Percentiles rank a stretch among this genome's conserved stretches.
Conservation (phyloP, 2,797 vertebrate genomes). For the Megaceryle alcyon region DNA sequence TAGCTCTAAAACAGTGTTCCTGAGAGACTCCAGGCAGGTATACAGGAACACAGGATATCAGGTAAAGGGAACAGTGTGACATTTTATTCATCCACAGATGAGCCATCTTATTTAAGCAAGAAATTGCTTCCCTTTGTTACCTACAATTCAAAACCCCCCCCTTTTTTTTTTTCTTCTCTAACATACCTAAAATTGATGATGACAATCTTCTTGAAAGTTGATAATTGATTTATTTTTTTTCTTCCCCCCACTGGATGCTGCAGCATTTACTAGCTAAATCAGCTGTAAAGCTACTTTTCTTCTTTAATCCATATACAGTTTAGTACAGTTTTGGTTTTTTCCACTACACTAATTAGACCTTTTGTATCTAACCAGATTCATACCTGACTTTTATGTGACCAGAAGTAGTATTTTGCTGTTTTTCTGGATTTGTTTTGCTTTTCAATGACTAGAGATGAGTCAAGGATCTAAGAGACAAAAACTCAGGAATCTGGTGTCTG, state of each 20-base stretch:
- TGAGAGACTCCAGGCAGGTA: not conserved
- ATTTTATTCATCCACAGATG: not conserved
- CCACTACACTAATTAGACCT: not conserved
- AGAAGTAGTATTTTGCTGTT: not conserved
- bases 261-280: not conserved
- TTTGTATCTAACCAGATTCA: not conserved
- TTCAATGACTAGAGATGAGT: not conserved
- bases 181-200: not conserved
- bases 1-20: not conserved
- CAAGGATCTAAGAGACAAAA: not conserved
- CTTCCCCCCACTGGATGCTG: not conserved
- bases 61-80: not conserved
- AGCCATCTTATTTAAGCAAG: not conserved
- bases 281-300: not conserved
- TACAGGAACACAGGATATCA: not conserved
- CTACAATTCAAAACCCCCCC: not conserved
- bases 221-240: not conserved
- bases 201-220: not conserved
- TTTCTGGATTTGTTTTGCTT: not conserved
- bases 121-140: not conserved
- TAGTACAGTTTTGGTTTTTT: not conserved
- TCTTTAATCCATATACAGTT: not conserved
- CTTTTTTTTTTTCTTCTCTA: not conserved
- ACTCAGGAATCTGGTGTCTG: not conserved
- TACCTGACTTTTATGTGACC: not conserved